Conservation (phyloP, 2,888 invertebrate genomes). For the Oxystoma pomonae region DNA sequence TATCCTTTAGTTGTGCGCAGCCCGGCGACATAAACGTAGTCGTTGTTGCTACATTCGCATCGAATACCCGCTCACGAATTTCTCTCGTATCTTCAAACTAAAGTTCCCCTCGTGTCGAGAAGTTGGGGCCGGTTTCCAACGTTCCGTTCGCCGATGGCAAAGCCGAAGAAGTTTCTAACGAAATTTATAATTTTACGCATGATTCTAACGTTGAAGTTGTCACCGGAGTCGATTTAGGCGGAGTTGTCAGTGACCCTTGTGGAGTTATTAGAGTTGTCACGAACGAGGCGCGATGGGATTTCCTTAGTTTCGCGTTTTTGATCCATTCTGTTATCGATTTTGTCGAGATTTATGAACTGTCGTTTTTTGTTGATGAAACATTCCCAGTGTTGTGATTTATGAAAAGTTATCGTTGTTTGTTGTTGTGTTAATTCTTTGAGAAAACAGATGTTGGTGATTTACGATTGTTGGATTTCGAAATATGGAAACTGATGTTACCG, state of each 20-base stretch:
- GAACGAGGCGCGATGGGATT: background rate
- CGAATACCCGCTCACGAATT: background rate
- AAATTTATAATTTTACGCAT: background rate
- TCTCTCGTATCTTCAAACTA: background rate
- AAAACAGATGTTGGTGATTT: background rate
- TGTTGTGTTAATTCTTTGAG: background rate
- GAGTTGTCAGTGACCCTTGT: background rate
- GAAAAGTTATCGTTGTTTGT: background rate
- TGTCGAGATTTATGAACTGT: background rate
- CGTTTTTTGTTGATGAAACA: background rate
- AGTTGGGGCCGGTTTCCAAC: background rate
- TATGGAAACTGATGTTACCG: background rate
- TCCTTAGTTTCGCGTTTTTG: background rate
- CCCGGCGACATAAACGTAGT: background rate
- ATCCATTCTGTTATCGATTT: background rate
- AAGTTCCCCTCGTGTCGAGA: background rate
- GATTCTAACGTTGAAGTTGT: background rate
- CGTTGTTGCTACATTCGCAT: background rate
- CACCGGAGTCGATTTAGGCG: background rate
- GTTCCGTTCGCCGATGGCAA: background rate
- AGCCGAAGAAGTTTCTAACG: background rate
- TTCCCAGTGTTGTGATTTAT: background rate
- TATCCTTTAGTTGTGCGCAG: background rate
- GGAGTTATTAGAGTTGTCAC: background rate
- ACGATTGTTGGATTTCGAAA: background rate